Evolutionary conservation across 2,113 vertebrate species (phyloP).

Genomic region (Ellobius talpinus): DNA sequence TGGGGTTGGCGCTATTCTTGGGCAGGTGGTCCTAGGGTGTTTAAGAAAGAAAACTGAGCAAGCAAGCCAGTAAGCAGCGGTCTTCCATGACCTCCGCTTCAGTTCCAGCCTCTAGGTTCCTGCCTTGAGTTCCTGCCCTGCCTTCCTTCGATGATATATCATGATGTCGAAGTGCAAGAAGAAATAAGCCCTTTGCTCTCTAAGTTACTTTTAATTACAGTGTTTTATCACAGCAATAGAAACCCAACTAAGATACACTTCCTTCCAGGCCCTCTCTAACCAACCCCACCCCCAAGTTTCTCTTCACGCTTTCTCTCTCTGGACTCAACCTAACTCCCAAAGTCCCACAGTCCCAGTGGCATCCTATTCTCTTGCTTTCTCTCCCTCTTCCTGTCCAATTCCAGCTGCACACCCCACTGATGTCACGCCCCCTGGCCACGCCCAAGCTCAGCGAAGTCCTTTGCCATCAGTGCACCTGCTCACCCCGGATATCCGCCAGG

Average conservation of each 20-base stretch:
- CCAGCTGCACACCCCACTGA: not conserved
- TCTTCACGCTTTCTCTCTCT: not conserved
- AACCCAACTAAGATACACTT: not conserved
- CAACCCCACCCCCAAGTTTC: not conserved
- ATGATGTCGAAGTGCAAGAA: not conserved
- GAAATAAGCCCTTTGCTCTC: not conserved
- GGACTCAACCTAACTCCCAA: not conserved
- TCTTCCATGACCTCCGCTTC: not conserved
- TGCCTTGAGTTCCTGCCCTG: not conserved
- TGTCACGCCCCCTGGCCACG: not conserved
- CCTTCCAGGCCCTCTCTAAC: not conserved
- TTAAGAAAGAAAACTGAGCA: not conserved
- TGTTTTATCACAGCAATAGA: not conserved
- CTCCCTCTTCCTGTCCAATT: not conserved
- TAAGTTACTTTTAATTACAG: not conserved
- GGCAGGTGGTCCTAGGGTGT: not conserved
- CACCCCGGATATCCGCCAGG: slow-evolving; percentile 96
- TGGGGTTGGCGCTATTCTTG: not conserved
- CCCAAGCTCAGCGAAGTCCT: not conserved
- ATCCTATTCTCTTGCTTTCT: not conserved
- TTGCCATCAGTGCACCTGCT: not conserved
- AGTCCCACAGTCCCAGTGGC: not conserved
- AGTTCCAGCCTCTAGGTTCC: not conserved
- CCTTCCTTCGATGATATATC: not conserved
- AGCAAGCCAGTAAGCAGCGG: not conserved